Evolutionary conservation across 2,113 vertebrate genomes (phyloP).

Genomic region (Sinocyclocheilus rhinocerous): DNA sequence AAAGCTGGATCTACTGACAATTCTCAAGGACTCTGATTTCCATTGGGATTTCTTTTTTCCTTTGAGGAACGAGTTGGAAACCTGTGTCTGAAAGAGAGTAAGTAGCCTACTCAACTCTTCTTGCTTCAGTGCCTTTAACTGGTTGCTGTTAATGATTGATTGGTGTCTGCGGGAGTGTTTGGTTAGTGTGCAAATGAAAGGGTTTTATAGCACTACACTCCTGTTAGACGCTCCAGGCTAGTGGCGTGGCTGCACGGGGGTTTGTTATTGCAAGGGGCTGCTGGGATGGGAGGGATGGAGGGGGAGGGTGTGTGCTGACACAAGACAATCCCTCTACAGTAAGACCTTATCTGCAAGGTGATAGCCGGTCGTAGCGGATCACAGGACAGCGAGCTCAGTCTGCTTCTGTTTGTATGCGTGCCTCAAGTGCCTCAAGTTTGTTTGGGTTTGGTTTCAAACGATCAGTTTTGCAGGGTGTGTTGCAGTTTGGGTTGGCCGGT

Average conservation of each 20-base stretch:
- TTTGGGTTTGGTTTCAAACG: slow-evolving; percentile 18
- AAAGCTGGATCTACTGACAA: slow-evolving; percentile 37
- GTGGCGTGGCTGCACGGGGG: slow-evolving; percentile 31
- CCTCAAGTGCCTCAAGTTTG: slow-evolving; percentile 43
- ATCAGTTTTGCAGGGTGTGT: slow-evolving; percentile 45
- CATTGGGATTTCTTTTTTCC: slow-evolving; percentile 34
- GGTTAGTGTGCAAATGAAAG: slow-evolving; percentile 61
- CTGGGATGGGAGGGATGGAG: slow-evolving; percentile 38
- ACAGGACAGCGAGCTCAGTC: slow-evolving; percentile 6
- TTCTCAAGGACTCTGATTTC: slow-evolving; percentile 11
- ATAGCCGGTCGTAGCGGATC: slow-evolving; percentile 62
- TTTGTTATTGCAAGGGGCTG: slow-evolving; percentile 56
- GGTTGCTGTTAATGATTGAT: slow-evolving; percentile 70
- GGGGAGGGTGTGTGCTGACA: slow-evolving; percentile 68
- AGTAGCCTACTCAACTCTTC: slow-evolving; percentile 57
- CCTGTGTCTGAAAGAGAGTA: slow-evolving; percentile 58
- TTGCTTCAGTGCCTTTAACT: slow-evolving; percentile 63
- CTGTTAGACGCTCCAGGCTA: slow-evolving; percentile 24
- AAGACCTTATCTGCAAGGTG: slow-evolving; percentile 69
- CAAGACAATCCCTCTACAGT: slow-evolving; percentile 56
- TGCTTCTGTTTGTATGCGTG: slow-evolving; percentile 37
- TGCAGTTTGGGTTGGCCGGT: slow-evolving; percentile 37
- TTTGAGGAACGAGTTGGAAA: slow-evolving; percentile 10
- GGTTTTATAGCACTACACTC: slow-evolving; percentile 44
- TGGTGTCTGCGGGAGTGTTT: slow-evolving; percentile 51